Conservation (phyloP, 2,113 vertebrate species). For the Gadus chalcogrammus region DNA sequence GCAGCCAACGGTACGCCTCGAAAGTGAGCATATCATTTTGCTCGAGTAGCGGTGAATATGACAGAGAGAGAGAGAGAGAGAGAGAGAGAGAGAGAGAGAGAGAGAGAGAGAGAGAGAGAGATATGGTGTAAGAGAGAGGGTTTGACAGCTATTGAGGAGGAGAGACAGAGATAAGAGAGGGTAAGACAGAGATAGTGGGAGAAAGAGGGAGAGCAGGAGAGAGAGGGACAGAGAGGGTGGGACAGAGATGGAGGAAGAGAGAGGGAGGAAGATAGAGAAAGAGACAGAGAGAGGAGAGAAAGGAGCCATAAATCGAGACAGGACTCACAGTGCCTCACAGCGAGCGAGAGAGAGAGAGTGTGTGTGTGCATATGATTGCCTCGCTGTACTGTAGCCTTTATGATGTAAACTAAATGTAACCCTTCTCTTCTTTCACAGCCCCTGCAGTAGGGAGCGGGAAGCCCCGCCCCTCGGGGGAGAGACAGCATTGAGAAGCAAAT, state of each 20-base stretch:
- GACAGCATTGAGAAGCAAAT: slow-evolving; percentile 46
- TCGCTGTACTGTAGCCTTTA: slow-evolving; percentile 37
- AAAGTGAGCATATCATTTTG: too few species aligned
- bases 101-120: too few species aligned
- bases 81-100: too few species aligned
- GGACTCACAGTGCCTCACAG: slow-evolving; percentile 20
- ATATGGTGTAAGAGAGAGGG: too few species aligned
- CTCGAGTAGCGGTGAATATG: too few species aligned
- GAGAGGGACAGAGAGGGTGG: slow-evolving; percentile 4
- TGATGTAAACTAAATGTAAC: slow-evolving; percentile 73
- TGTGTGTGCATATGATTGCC: not conserved
- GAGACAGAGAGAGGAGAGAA: slow-evolving; percentile 25
- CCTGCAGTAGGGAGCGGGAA: slow-evolving; percentile 57
- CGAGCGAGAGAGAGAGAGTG: slow-evolving; percentile 50
- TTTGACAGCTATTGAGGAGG: not conserved
- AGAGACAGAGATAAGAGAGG: slow-evolving; percentile 30
- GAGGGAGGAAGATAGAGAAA: slow-evolving; percentile 29
- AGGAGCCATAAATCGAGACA: slow-evolving; percentile 33
- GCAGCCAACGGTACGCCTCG: too few species aligned
- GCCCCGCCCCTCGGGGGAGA: slow-evolving; percentile 32
- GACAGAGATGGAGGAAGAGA: slow-evolving; percentile 13
- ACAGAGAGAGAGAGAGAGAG: too few species aligned
- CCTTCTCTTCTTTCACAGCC: slow-evolving; percentile 63
- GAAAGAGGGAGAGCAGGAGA: too few species aligned
- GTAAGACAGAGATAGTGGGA: too few species aligned